These are phyloP conservation scores for Graphium colonna DNA, from an alignment of 2,888 invertebrate species.

Conservation along the genomic window DNA sequence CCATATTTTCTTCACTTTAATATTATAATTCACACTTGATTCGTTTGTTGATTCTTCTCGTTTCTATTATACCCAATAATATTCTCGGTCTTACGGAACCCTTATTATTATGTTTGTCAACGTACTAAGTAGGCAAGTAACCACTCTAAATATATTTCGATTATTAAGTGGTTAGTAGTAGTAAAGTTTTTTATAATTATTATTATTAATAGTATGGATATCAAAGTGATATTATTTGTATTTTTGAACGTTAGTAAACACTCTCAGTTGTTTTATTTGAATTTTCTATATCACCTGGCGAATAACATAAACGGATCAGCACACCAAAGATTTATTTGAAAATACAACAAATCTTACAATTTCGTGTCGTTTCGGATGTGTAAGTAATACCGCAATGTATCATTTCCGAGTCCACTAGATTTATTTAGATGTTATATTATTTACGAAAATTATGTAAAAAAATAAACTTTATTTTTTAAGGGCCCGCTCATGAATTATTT, in stretches of 20 bases:
- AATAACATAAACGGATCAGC: conserved; percentile 25
- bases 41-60: not conserved
- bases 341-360: conserved; percentile 17
- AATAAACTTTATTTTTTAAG: conserved; percentile 37
- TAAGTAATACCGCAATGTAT: conserved; percentile 17
- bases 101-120: conserved; percentile 21
- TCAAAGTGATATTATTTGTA: conserved; percentile 67
- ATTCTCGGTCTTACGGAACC: conserved; percentile 47
- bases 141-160: conserved; percentile 31
- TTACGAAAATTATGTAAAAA: conserved; percentile 28
- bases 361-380: conserved; percentile 13
- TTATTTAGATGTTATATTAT: conserved; percentile 27
- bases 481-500: conserved; percentile 46
- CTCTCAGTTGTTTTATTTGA: conserved; percentile 22
- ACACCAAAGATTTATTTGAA: conserved; percentile 44
- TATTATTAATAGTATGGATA: conserved; percentile 41
- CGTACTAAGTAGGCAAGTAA: conserved; percentile 38
- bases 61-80: not conserved
- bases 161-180: conserved; percentile 36
- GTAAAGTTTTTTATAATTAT: conserved; percentile 36
- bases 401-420: conserved; percentile 18
- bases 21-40: not conserved
- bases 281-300: conserved; percentile 22
- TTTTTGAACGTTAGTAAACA: conserved; percentile 40
- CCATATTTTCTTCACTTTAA: not conserved